These are phyloP conservation scores for Malachius bipustulatus DNA, from an alignment of 2,888 invertebrate genomes.

Conservation along the genomic window DNA sequence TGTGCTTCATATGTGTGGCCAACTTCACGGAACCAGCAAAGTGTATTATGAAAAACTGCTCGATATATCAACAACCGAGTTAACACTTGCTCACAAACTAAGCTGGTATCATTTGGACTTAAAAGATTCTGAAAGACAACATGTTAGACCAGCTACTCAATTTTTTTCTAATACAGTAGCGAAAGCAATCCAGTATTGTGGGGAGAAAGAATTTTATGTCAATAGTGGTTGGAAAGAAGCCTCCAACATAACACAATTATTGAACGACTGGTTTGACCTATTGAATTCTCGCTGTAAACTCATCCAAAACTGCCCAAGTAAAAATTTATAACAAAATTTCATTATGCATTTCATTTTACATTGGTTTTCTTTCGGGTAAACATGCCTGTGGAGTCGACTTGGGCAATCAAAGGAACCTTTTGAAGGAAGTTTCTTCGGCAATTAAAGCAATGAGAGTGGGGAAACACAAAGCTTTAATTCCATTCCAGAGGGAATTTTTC, in stretches of 20 bases:
- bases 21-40: too few relatives aligned
- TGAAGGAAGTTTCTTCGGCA: slow-evolving; percentile 15
- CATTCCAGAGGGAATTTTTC: slow-evolving; percentile 18
- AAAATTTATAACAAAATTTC: too few relatives aligned
- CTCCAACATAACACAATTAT: slow-evolving; percentile 12
- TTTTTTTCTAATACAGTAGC: slow-evolving; percentile 17
- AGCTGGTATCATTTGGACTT: slow-evolving; percentile 18
- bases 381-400: slow-evolving; percentile 20
- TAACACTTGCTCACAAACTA: slow-evolving; percentile 19
- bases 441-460: slow-evolving; percentile 18
- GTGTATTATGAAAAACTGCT: too few relatives aligned
- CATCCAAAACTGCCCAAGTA: slow-evolving; percentile 4
- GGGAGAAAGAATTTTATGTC: too few relatives aligned
- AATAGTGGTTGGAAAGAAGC: slow-evolving; percentile 12
- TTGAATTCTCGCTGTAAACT: slow-evolving; percentile 18
- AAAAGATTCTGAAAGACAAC: slow-evolving; percentile 18
- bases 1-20: too few relatives aligned
- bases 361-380: slow-evolving; percentile 9
- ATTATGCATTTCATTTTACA: too few relatives aligned
- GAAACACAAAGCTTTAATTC: slow-evolving; percentile 16
- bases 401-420: slow-evolving; percentile 16
- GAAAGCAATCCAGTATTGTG: slow-evolving; percentile 16
- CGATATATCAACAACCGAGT: too few relatives aligned
- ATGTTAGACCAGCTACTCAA: slow-evolving; percentile 18
- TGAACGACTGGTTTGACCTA: slow-evolving; percentile 23